Conservation (phyloP, 2,888 invertebrate species). For the Quadriops clusia region DNA sequence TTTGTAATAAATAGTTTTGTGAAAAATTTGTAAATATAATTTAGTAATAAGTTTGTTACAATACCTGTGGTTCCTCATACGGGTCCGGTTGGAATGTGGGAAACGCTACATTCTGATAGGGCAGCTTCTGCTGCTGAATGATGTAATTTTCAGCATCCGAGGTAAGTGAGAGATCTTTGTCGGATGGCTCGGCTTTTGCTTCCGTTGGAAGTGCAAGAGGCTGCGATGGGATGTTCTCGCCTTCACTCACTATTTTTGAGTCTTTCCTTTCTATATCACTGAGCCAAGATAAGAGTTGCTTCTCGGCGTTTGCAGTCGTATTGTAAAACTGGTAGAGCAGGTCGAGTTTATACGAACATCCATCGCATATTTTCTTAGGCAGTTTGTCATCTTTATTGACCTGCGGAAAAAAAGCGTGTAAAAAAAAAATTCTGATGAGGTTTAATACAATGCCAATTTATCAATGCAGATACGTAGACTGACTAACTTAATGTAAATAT, state of each 20-base stretch:
- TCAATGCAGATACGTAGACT: no score
- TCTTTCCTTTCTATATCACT: constrained; percentile 21
- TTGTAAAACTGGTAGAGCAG: constrained; percentile 62
- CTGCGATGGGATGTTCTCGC: constrained; percentile 6
- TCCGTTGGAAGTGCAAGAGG: constrained; percentile 7
- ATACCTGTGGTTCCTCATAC: no score
- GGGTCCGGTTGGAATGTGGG: constrained; percentile 9
- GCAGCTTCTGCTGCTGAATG: constrained; percentile 22
- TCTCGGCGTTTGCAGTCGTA: constrained; percentile 53
- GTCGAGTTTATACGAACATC: constrained; percentile 59
- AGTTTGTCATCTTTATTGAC: constrained; percentile 53
- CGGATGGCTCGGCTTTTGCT: constrained; percentile 9
- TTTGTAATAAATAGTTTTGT: no score
- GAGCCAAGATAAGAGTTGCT: constrained; percentile 35
- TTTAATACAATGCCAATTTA: no score
- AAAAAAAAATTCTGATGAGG: no score
- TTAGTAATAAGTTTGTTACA: no score
- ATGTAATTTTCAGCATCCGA: constrained; percentile 20
- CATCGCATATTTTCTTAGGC: constrained; percentile 60
- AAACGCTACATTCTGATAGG: constrained; percentile 17
- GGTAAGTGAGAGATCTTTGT: constrained; percentile 13
- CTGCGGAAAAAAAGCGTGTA: constrained; percentile 38
- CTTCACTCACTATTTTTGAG: constrained; percentile 6
- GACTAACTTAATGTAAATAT: no score
- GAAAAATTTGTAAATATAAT: no score